Percentiles rank a stretch among this genome's conserved stretches.
These are phyloP conservation scores for Butorides virescens DNA, from an alignment of 2,113 vertebrate species.

Conservation along the genomic window DNA sequence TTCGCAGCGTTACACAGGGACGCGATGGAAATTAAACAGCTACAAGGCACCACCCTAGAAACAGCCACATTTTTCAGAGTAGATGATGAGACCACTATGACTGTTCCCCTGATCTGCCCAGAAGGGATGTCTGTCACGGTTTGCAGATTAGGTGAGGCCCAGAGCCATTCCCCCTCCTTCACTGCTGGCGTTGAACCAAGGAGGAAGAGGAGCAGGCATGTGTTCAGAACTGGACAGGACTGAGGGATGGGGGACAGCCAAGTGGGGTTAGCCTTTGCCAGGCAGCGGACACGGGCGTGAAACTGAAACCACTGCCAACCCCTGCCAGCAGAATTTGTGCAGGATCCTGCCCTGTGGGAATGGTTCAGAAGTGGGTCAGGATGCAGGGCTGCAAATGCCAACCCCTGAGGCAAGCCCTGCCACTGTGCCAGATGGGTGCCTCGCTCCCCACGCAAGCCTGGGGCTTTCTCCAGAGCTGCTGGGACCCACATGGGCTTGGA, in stretches of 20 bases:
- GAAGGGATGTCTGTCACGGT: background rate
- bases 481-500: background rate
- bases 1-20: background rate
- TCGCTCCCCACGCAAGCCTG: fast-evolving
- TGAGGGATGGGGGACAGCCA: background rate
- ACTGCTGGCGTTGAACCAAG: background rate
- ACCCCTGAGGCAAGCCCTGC: background rate
- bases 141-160: background rate
- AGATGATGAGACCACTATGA: background rate
- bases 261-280: background rate
- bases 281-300: fast-evolving
- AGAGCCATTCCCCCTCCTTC: background rate
- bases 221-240: background rate
- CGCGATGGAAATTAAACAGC: background rate
- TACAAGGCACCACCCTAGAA: background rate
- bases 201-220: background rate
- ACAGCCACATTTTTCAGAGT: background rate
- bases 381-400: background rate
- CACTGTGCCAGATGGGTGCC: background rate
- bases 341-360: background rate
- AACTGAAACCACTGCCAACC: background rate
- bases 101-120: background rate
- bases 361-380: background rate
- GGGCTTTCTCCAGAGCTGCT: background rate
- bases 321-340: background rate